Evolutionary conservation across 2,888 invertebrate genomes (phyloP).

Genomic region (Eucera pruinosa): DNA sequence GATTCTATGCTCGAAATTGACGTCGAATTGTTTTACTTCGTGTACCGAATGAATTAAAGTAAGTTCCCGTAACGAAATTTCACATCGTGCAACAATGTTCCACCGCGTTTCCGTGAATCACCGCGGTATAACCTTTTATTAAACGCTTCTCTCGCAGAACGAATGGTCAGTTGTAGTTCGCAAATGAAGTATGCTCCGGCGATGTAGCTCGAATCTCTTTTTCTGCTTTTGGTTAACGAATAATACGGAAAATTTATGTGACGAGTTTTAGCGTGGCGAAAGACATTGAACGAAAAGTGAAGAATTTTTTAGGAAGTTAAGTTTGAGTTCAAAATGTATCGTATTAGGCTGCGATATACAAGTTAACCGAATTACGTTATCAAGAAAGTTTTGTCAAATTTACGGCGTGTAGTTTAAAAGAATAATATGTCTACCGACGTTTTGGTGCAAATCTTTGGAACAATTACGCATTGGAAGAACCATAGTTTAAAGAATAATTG

Average conservation of each 20-base stretch:
- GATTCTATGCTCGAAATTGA: constrained; percentile 44
- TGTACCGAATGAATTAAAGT: constrained; percentile 46
- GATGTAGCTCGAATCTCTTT: not conserved
- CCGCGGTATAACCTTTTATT: constrained; percentile 18
- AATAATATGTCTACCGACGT: no score
- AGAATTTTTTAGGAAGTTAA: no score
- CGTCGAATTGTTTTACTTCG: constrained; percentile 52
- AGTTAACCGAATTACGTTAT: no score
- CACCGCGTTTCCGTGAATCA: not conserved
- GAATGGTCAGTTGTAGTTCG: no score
- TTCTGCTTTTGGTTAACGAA: not conserved
- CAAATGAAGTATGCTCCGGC: not conserved
- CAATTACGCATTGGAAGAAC: no score
- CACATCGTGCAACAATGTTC: not conserved
- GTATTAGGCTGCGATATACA: no score
- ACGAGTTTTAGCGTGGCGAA: not conserved
- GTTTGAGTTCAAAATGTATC: no score
- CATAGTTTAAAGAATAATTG: no score
- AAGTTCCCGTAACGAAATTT: constrained; percentile 24
- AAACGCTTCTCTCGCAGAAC: not conserved
- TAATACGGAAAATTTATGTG: not conserved
- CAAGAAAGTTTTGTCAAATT: no score
- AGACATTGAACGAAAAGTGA: no score
- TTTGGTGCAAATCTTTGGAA: no score
- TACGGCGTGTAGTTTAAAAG: no score